These are phyloP conservation scores for Elymnias hypermnestra DNA, from an alignment of 1,140 invertebrate genomes.

Conservation along the genomic window DNA sequence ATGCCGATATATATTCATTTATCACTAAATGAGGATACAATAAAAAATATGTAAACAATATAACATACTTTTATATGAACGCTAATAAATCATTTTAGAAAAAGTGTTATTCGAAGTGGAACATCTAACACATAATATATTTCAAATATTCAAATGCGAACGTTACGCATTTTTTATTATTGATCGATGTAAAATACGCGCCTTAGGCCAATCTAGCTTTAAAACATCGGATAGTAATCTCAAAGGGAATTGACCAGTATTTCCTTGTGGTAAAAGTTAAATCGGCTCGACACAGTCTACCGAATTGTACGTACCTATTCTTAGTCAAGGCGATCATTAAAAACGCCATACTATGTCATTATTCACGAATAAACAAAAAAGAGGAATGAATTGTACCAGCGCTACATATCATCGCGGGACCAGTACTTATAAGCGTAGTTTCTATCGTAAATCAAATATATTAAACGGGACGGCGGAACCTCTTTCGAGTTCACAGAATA, in stretches of 20 bases:
- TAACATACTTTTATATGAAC: no score
- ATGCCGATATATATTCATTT: no score
- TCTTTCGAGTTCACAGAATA: constrained; percentile 73
- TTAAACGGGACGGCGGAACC: constrained; percentile 70
- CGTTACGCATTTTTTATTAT: neutral
- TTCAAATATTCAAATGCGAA: constrained; percentile 5
- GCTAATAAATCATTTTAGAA: constrained; percentile 6
- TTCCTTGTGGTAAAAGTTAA: no score
- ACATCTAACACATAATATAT: constrained; percentile 9
- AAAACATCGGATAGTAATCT: constrained; percentile 2
- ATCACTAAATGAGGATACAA: no score
- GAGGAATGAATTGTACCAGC: constrained; percentile 52
- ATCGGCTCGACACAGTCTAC: no score
- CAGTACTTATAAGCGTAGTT: constrained; percentile 66
- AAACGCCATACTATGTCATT: constrained; percentile 61
- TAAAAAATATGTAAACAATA: no score
- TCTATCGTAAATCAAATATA: constrained; percentile 75
- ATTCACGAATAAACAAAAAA: constrained; percentile 64
- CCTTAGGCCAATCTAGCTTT: constrained; percentile 6
- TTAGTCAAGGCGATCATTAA: constrained; percentile 50
- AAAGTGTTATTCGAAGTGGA: constrained; percentile 5
- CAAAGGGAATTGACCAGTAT: no score
- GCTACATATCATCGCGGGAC: constrained; percentile 65
- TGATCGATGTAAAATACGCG: constrained; percentile 14
- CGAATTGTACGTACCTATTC: no score